These are phyloP conservation scores for Brienomyrus longianalis DNA, from an alignment of 2,113 vertebrate species.

Conservation along the genomic window DNA sequence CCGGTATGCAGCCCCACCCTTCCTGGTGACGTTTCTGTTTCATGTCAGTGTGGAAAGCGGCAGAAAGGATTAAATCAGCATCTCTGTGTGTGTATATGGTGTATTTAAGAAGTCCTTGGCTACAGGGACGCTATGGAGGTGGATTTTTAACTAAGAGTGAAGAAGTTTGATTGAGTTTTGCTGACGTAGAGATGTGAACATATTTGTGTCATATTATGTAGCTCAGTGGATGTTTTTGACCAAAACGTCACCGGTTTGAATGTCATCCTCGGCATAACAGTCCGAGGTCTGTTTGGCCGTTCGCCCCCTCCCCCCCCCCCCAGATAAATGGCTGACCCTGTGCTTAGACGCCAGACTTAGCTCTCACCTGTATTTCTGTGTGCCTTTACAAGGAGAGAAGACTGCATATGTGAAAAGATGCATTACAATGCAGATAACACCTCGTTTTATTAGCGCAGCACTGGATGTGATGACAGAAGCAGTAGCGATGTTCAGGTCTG, in stretches of 20 bases:
- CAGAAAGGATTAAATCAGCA: neutral
- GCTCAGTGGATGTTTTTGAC: neutral
- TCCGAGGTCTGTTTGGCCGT: neutral
- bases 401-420: too few species aligned
- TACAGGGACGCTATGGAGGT: neutral
- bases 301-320: neutral
- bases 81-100: neutral
- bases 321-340: neutral
- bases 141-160: neutral
- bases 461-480: too few species aligned
- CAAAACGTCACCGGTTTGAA: neutral
- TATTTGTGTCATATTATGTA: neutral
- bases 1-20: slow-evolving; percentile 63
- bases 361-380: neutral
- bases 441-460: too few species aligned
- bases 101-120: neutral
- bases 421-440: too few species aligned
- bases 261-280: neutral
- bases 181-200: neutral
- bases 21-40: slow-evolving; percentile 23
- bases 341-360: neutral
- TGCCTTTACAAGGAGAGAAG: too few species aligned
- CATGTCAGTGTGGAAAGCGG: neutral
- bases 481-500: too few species aligned
- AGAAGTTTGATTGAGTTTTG: neutral